Conservation (phyloP, 2,113 vertebrate genomes). For the Athene cunicularia region DNA sequence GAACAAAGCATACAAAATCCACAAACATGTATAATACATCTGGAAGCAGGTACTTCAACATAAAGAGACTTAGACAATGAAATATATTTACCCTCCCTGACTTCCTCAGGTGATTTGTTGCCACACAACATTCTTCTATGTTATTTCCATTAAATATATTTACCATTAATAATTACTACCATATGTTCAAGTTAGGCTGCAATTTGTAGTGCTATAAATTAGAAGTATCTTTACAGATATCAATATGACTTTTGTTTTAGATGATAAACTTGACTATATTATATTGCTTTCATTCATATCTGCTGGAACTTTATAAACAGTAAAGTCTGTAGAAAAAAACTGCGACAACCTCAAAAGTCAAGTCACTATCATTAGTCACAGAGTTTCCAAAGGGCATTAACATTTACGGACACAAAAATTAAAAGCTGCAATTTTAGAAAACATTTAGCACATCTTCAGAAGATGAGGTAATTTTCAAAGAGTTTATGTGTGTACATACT, state of each 20-base stretch:
- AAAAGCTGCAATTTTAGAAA: background rate
- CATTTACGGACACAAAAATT: background rate
- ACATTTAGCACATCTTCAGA: background rate
- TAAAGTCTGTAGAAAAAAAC: background rate
- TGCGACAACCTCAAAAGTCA: background rate
- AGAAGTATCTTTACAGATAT: background rate
- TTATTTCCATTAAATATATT: constrained; percentile 9
- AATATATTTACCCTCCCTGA: constrained; percentile 21
- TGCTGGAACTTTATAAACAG: background rate
- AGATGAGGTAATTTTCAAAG: background rate
- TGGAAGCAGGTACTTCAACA: constrained; percentile 20
- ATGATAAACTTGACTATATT: background rate
- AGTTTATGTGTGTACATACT: background rate
- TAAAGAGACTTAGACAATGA: background rate
- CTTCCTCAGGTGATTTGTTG: constrained; percentile 35
- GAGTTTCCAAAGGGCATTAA: background rate
- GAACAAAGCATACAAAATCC: background rate
- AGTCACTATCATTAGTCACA: background rate
- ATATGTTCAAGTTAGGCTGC: background rate
- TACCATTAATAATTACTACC: constrained; percentile 14
- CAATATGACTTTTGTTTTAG: background rate
- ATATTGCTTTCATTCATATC: background rate
- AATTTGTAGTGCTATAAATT: constrained; percentile 4
- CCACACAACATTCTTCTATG: background rate
- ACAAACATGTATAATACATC: background rate